Conservation (phyloP, 37 sponge, comb jelly and placozoan genomes). For the Diacarnus erythraeanus region DNA sequence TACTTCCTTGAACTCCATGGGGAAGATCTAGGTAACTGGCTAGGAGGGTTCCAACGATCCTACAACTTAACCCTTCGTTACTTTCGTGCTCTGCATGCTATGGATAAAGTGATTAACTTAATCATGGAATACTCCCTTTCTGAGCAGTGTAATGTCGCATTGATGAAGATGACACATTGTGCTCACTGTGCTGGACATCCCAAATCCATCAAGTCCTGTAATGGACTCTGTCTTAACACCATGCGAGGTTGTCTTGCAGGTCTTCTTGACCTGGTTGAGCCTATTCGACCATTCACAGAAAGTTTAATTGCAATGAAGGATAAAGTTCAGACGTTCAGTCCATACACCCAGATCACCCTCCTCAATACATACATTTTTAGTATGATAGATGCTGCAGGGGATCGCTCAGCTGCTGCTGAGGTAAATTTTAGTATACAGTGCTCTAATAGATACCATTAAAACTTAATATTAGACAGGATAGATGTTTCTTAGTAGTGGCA, state of each 20-base stretch:
- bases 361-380: neutral
- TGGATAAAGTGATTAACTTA: constrained; percentile 2
- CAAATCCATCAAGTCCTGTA: neutral
- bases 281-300: neutral
- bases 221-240: constrained; percentile 46
- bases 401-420: neutral
- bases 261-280: constrained; percentile 10
- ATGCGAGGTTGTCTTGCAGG: constrained; percentile 56
- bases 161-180: constrained; percentile 37
- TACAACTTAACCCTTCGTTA: constrained; percentile 24
- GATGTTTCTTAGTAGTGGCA: too few relatives aligned
- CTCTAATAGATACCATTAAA: too few relatives aligned
- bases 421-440: too few relatives aligned
- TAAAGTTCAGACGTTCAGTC: neutral
- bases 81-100: constrained; percentile 22
- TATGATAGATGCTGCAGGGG: neutral
- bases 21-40: neutral
- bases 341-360: neutral
- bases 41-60: constrained; percentile 7
- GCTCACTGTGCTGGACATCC: constrained; percentile 45
- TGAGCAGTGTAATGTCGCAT: constrained; percentile 21
- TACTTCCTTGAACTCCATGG: constrained; percentile 20
- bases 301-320: constrained; percentile 7
- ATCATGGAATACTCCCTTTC: neutral
- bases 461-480: too few relatives aligned